A percentile compares a stretch with the other conserved stretches of the same genome.
These are phyloP conservation scores for Amphibalanus amphitrite DNA, from an alignment of 1,140 invertebrate genomes.

Conservation along the genomic window DNA sequence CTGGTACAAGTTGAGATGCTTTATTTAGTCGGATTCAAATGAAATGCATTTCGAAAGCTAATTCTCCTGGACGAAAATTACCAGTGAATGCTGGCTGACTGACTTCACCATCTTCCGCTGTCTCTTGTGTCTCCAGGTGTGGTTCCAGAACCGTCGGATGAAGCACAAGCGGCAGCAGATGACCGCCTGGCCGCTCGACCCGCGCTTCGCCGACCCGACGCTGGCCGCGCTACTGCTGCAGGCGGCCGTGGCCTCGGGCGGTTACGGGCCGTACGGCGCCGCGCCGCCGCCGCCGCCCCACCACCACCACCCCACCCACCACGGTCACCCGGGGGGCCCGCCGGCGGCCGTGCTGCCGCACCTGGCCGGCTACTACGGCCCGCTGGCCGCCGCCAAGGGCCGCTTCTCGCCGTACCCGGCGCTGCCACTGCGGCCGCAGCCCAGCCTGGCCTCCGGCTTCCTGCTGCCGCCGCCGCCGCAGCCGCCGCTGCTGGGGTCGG, in stretches of 20 bases:
- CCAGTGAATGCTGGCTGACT: conserved; percentile 4
- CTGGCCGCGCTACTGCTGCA: conserved; percentile 80
- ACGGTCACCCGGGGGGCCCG: no score
- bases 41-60: no score
- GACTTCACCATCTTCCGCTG: neutral
- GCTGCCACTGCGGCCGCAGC: neutral
- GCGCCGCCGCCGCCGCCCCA: no score
- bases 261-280: neutral
- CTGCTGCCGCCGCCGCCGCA: neutral
- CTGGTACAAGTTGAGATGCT: no score
- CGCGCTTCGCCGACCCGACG: conserved; percentile 62
- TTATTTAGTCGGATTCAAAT: no score
- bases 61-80: neutral
- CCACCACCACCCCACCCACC: neutral
- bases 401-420: neutral
- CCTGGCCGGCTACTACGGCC: neutral
- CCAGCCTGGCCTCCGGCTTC: neutral
- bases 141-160: conserved; percentile 99
- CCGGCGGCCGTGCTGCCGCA: no score
- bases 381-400: neutral
- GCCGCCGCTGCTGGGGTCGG: no score
- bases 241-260: conserved; percentile 43
- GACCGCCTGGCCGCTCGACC: conserved; percentile 59
- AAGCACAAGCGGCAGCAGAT: conserved; percentile 91
- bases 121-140: conserved; percentile 51